Base-by-base conservation (phyloP, 2,888 invertebrate genomes). In the Tupiocoris notatus region DNA sequence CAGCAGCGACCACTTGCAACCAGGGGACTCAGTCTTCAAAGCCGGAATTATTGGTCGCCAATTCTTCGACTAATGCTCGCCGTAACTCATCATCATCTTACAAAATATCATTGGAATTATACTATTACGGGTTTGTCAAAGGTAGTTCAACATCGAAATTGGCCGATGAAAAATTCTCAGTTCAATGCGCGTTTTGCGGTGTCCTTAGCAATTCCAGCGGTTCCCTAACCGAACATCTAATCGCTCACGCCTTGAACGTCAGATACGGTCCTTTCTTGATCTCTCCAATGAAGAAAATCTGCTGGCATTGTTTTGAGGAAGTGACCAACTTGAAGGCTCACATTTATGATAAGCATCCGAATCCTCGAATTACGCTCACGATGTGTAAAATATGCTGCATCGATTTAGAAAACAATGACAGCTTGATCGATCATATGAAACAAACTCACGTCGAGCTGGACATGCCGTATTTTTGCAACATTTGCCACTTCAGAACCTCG, bases 381-480 rank as follows among this genome's bases (percentile, higher is more conserved):
- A n/a, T 22, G 75, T 89, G 89, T 80, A 85, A 86, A 1, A 89
- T 89, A 80, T 89, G 89, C 81, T 86, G 87, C 79, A 85, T 87
- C 75, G 86, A 86, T 79, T 87, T 87, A 78, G 83, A 83, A 81
- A 80, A 78, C 21, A 78, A 79, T 25, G 78, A 77, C 0, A 78
- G 77, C 17, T 77, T 81, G 2, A 89, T 92, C 0, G 87, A 89
- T 77, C 95, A 95, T 85, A 89, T 95, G 88, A 90, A 92, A 80
- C 89, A 88, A 81, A 88, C 88, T 66, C 96, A 97, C 86, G 88
- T 88, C 76, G 90, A 92, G 9, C 88, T 90, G n/a, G 96, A 97
- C 84, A 87, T 96, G 86, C 96, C 96, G 0, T 96, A 96, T 84
- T 86, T 87, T 66, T 96, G 96, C 84, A 90, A 90, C 77, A 88